A percentile compares a stretch with the other conserved stretches of the same genome.
Conservation (phyloP, 2,113 vertebrate species). For the Grus americana region DNA sequence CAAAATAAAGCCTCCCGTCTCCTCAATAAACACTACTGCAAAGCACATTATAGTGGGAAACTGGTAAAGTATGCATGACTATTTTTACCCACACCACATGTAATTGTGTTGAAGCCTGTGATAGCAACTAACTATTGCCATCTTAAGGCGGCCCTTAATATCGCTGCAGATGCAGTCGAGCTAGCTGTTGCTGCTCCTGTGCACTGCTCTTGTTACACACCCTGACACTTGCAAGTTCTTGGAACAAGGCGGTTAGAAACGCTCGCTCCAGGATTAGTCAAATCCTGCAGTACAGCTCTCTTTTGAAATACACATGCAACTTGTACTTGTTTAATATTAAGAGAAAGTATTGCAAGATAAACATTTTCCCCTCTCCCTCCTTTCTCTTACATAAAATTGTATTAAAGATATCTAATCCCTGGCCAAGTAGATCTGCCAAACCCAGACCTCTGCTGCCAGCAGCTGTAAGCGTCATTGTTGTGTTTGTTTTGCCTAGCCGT, state of each 20-base stretch:
- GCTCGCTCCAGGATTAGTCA: background rate
- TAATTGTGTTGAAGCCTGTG: background rate
- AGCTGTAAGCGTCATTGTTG: background rate
- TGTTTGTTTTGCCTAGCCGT: background rate
- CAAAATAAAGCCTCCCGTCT: slow-evolving; percentile 4
- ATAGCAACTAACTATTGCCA: slow-evolving; percentile 28
- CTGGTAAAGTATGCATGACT: background rate
- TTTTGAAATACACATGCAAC: fast-evolving
- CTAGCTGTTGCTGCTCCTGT: background rate
- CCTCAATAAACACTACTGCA: background rate
- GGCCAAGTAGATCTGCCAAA: background rate
- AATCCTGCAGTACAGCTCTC: background rate
- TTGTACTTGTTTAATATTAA: fast-evolving
- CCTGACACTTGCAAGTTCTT: background rate
- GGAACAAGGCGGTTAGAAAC: fast-evolving
- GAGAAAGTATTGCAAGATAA: background rate
- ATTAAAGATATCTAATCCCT: background rate
- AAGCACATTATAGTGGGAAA: background rate
- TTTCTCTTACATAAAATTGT: background rate
- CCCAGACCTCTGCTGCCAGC: background rate
- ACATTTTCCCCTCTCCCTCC: background rate
- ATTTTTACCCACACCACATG: background rate
- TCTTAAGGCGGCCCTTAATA: background rate
- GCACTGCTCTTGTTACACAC: fast-evolving
- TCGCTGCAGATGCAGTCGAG: background rate